Percentiles rank a stretch among this genome's conserved stretches.
Conservation (phyloP, 2,888 invertebrate species). For the Cyclophora punctaria region DNA sequence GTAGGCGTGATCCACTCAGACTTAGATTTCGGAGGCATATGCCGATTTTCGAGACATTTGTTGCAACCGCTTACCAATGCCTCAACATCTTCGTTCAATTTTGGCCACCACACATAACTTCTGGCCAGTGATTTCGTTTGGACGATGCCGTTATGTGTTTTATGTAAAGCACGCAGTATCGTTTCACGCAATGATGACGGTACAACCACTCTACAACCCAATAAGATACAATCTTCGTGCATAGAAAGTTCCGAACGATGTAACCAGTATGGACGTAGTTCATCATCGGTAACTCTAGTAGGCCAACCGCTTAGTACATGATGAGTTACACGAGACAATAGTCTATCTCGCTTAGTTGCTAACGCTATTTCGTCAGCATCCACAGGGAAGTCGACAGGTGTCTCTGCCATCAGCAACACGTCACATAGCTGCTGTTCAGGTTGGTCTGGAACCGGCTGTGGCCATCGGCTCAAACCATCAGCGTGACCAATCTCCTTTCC, state of each 20-base stretch:
- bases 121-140: constrained; percentile 18
- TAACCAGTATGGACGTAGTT: not conserved
- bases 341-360: too few relatives aligned
- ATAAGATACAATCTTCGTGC: not conserved
- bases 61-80: constrained; percentile 2
- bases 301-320: too few relatives aligned
- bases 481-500: too few relatives aligned
- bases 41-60: constrained; percentile 1
- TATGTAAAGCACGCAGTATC: constrained; percentile 2
- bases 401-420: too few relatives aligned
- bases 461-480: too few relatives aligned
- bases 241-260: constrained; percentile 3
- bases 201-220: not conserved
- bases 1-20: constrained; percentile 8
- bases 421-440: too few relatives aligned
- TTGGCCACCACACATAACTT: constrained; percentile 21
- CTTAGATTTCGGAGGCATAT: constrained; percentile 1
- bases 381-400: too few relatives aligned
- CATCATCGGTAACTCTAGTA: not conserved
- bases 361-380: too few relatives aligned
- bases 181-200: not conserved
- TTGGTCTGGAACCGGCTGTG: too few relatives aligned
- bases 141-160: constrained; percentile 15
- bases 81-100: constrained; percentile 8
- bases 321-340: too few relatives aligned